A percentile compares a stretch with the other conserved stretches of the same genome.
phyloP scores from a whole-genome alignment of 2,888 invertebrate genomes.

The Xestobium rufovillosum region DNA sequence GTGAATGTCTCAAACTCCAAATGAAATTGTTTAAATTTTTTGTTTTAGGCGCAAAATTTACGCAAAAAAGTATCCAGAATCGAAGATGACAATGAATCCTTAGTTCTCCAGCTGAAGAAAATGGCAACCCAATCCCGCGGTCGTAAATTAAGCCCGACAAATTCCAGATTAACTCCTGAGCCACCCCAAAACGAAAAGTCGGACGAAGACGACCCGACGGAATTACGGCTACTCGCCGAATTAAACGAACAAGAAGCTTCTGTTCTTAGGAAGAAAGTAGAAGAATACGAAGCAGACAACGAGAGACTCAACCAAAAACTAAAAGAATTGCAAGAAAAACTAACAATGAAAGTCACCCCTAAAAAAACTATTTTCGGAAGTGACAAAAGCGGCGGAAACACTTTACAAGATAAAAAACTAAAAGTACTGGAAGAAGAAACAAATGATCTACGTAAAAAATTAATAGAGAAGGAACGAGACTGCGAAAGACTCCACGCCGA shows the following conservation, averaged over 20 bases:
- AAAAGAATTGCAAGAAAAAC: constrained; percentile 68
- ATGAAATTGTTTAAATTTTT: constrained; percentile 7
- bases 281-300: constrained; percentile 75
- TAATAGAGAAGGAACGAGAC: constrained; percentile 76
- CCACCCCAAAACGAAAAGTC: constrained; percentile 61
- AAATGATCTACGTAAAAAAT: constrained; percentile 62
- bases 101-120: constrained; percentile 93
- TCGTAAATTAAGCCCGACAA: constrained; percentile 60
- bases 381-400: constrained; percentile 44
- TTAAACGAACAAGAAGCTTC: constrained; percentile 85
- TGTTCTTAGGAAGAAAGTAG: constrained; percentile 74
- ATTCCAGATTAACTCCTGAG: constrained; percentile 57
- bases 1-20: constrained; percentile 10
- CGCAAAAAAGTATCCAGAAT: constrained; percentile 85
- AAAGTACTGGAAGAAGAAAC: constrained; percentile 68
- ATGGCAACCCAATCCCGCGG: constrained; percentile 82
- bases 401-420: constrained; percentile 59
- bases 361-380: constrained; percentile 28
- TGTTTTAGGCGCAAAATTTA: constrained; percentile 66
- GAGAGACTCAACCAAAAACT: constrained; percentile 66
- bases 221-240: constrained; percentile 77
- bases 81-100: constrained; percentile 95
- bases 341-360: constrained; percentile 43
- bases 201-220: constrained; percentile 74
- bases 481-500: constrained; percentile 70